phyloP scores from a whole-genome alignment of 1,140 invertebrate genomes.

The Samia ricini region DNA sequence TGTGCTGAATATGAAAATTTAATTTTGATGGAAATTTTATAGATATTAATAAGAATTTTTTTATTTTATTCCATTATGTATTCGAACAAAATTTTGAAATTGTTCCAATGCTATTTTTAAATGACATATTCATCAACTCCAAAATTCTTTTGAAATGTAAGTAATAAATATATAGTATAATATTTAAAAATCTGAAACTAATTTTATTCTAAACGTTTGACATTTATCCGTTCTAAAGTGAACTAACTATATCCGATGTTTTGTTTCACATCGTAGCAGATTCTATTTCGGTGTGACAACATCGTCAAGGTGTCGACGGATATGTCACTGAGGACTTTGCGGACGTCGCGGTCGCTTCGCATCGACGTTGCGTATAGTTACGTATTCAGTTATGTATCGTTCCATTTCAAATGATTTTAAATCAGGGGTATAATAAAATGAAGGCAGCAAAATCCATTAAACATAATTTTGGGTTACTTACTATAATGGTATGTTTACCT shows the following conservation, averaged over 20 bases:
- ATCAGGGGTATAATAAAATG: too few relatives aligned
- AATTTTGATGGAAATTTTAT: too few relatives aligned
- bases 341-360: constrained; percentile 2
- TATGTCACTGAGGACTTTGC: constrained; percentile 25
- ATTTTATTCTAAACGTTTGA: constrained; percentile 33
- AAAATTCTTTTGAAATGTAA: too few relatives aligned
- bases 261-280: constrained; percentile 22
- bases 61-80: too few relatives aligned
- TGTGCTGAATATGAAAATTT: too few relatives aligned
- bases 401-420: background rate
- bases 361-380: background rate
- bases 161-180: too few relatives aligned
- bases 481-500: too few relatives aligned
- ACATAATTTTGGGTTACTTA: too few relatives aligned
- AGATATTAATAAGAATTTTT: too few relatives aligned
- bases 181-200: constrained; percentile 12
- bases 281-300: constrained; percentile 41
- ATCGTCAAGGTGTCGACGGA: constrained; percentile 40
- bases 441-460: too few relatives aligned
- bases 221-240: constrained; percentile 31
- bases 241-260: constrained; percentile 42
- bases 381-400: background rate
- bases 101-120: background rate
- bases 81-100: too few relatives aligned
- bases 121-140: too few relatives aligned